A percentile compares a stretch with the other conserved stretches of the same genome.
Conservation (phyloP, 1,140 invertebrate species). For the Melanaphis sacchari region DNA sequence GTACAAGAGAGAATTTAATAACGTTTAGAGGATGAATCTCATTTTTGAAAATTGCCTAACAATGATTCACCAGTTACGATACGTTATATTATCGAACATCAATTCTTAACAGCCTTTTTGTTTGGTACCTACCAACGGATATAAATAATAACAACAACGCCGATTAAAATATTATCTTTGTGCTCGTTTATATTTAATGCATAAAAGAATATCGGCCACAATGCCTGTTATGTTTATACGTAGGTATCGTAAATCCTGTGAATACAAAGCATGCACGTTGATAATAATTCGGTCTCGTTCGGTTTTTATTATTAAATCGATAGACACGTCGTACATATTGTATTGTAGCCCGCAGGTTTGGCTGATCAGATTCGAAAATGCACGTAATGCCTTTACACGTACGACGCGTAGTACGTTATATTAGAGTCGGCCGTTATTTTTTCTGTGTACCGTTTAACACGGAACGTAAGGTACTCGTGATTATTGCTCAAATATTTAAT, state of each 20-base stretch:
- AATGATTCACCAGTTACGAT: background rate
- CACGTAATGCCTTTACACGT: background rate
- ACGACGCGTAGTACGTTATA: background rate
- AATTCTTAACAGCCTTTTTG: background rate
- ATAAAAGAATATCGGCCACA: background rate
- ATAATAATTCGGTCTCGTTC: background rate
- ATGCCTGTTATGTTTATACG: background rate
- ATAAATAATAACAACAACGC: background rate
- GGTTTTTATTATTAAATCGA: background rate
- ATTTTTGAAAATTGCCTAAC: background rate
- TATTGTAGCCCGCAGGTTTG: background rate
- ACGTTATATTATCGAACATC: background rate
- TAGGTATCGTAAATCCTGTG: background rate
- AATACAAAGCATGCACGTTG: background rate
- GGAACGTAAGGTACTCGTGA: no score
- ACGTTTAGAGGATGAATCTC: background rate
- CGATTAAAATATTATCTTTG: conserved; percentile 1
- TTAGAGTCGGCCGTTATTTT: background rate
- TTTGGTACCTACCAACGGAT: background rate
- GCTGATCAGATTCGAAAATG: background rate
- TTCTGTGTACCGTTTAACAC: no score
- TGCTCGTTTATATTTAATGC: background rate
- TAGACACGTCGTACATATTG: background rate
- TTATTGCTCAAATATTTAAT: background rate
- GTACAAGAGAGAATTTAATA: background rate